These are phyloP conservation scores for Chiropotes sagulatus DNA, from an alignment of 2,797 vertebrate species.

Conservation along the genomic window DNA sequence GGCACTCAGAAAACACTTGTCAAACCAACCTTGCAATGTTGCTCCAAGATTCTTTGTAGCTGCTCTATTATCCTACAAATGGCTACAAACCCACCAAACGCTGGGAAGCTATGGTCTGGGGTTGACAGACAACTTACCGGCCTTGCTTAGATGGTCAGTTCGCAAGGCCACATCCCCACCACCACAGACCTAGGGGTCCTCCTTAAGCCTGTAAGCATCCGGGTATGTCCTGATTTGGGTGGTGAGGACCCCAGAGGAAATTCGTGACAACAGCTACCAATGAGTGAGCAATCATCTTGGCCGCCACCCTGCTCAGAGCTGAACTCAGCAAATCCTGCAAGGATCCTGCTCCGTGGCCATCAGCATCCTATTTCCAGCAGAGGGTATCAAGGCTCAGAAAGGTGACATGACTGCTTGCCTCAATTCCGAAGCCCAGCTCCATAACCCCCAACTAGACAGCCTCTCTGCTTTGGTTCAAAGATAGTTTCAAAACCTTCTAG, in stretches of 20 bases:
- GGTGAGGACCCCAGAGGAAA: neutral
- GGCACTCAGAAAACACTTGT: neutral
- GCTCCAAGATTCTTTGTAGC: neutral
- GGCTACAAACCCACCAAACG: rapidly evolving
- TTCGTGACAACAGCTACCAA: neutral
- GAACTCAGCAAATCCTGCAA: too few relatives aligned
- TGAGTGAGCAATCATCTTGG: neutral
- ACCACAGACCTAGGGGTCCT: neutral
- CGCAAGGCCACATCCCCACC: neutral
- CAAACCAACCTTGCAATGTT: neutral
- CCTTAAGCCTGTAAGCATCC: neutral
- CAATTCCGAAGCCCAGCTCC: rapidly evolving
- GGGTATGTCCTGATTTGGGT: neutral
- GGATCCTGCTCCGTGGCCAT: neutral
- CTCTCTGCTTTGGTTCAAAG: neutral
- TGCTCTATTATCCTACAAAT: too few relatives aligned
- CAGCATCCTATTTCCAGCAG: rapidly evolving
- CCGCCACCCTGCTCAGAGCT: neutral
- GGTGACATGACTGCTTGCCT: neutral
- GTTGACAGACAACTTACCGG: neutral
- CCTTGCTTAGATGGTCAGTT: neutral
- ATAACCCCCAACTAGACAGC: neutral
- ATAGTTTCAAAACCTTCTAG: neutral
- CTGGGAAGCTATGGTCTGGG: neutral
- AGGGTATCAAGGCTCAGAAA: too few relatives aligned